Percentiles rank a stretch among this genome's conserved stretches.
phyloP scores from a whole-genome alignment of 2,888 invertebrate species.

The Hydrotaea diabolus region DNA sequence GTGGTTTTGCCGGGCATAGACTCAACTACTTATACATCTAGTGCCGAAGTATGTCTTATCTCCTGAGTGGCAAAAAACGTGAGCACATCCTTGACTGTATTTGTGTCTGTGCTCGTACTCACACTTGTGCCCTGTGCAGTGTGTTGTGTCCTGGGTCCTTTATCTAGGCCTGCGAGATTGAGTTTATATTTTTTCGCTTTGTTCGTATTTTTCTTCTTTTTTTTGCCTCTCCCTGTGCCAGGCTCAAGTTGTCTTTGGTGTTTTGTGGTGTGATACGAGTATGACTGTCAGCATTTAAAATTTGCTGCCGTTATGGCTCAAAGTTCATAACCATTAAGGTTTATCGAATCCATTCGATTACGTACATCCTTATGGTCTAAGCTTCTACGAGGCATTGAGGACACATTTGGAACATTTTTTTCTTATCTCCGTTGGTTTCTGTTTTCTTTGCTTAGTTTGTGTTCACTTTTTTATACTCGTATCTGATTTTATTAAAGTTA shows the following conservation, averaged over 20 bases:
- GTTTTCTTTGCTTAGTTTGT: neutral
- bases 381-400: conserved; percentile 28
- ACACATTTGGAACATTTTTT: neutral
- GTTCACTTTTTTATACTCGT: neutral
- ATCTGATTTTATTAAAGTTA: conserved; percentile 2
- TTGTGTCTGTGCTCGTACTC: neutral
- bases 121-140: neutral
- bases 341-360: conserved; percentile 59
- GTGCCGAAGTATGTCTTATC: neutral
- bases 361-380: conserved; percentile 48
- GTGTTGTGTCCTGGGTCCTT: neutral
- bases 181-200: conserved; percentile 14
- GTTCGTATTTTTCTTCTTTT: neutral
- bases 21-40: neutral
- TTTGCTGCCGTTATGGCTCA: conserved; percentile 53
- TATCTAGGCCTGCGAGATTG: neutral
- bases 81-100: conserved; percentile 1
- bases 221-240: neutral
- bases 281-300: conserved; percentile 50
- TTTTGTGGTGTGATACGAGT: conserved; percentile 26
- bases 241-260: conserved; percentile 11
- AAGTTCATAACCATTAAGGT: conserved; percentile 57
- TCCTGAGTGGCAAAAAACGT: neutral
- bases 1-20: neutral
- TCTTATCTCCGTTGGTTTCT: neutral